phyloP scores from a whole-genome alignment of 2,797 vertebrate genomes.

The Squalus acanthias region DNA sequence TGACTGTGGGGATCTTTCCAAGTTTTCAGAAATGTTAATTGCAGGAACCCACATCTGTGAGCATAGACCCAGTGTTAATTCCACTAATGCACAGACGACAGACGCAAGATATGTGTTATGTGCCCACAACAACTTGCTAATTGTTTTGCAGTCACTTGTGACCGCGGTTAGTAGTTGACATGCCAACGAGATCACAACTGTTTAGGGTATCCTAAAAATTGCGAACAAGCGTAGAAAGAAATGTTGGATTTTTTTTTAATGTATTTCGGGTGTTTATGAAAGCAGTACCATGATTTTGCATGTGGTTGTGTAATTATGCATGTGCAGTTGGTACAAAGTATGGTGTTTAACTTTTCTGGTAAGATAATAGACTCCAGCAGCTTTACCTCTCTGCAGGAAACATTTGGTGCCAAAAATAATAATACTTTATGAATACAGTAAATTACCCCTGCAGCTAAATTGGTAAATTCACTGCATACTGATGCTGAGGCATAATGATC shows the following conservation, averaged over 20 bases:
- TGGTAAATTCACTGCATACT: neutral
- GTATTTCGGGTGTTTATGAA: neutral
- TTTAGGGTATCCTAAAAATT: neutral
- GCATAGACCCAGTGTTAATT: neutral
- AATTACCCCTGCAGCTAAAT: neutral
- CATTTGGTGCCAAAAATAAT: neutral
- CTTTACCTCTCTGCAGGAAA: neutral
- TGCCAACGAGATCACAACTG: neutral
- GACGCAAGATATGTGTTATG: neutral
- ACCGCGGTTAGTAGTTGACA: neutral
- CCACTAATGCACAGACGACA: neutral
- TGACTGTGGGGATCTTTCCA: neutral
- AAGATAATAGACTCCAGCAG: neutral
- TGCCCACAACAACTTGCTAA: neutral
- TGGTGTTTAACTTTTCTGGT: neutral
- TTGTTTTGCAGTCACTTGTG: neutral
- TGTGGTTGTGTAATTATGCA: neutral
- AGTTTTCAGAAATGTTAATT: neutral
- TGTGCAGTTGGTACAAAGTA: neutral
- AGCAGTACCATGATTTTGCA: neutral
- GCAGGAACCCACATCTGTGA: neutral
- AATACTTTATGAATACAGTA: neutral
- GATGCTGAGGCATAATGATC: neutral
- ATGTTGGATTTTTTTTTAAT: neutral
- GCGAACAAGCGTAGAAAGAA: neutral